Evolutionary conservation across 2,113 vertebrate species (phyloP), one percentile per base, ranked within the genome.

Genomic region (Epinephelus moara): DNA sequence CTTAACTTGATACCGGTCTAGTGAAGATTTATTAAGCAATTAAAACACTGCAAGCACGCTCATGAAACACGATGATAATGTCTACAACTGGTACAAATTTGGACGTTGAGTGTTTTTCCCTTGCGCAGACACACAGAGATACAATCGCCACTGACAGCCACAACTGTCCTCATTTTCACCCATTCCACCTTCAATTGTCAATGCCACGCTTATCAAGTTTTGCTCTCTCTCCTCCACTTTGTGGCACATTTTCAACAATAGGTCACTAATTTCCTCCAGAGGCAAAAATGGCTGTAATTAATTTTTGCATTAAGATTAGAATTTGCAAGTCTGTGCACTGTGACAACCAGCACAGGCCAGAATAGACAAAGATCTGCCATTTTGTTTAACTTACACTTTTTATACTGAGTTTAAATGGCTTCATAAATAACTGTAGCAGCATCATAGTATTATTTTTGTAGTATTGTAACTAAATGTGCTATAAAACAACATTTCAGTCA

Each of bases 261-360:
- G 75, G 75, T 87, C 86, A 78, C 74, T 67, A 23, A 75, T 76
- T 82, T 88, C 62, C 71, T 64, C 75, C 66, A 52, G 56, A 71
- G 86, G 74, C 45, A 53, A 70, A 85, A 74, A 79, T 40, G 68
- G 40, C 61, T 60, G 33, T 84, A 80, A 82, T 88, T 87, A 72
- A 73, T 83, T 85, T 82, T 55, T 80, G 69, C 61, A 76, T 66
- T 79, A 67, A 78, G 70, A 89, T 84, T 71, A 79, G 37, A 66
- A 53, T 53, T 64, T 70, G 42, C 60, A 75, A 69, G 59, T 86
- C 68, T 49, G 59, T 64, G 30, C 71, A 67, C 57, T 52, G 45
- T 60, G 64, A 80, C 56, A 88, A 25, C 18, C 52, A 70, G 72
- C n/a, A 42, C 66, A 72, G 13, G n/a, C 40, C 17, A 5, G 49